phyloP scores from a whole-genome alignment of 2,113 vertebrate species.

The Hippopotamus amphibius region DNA sequence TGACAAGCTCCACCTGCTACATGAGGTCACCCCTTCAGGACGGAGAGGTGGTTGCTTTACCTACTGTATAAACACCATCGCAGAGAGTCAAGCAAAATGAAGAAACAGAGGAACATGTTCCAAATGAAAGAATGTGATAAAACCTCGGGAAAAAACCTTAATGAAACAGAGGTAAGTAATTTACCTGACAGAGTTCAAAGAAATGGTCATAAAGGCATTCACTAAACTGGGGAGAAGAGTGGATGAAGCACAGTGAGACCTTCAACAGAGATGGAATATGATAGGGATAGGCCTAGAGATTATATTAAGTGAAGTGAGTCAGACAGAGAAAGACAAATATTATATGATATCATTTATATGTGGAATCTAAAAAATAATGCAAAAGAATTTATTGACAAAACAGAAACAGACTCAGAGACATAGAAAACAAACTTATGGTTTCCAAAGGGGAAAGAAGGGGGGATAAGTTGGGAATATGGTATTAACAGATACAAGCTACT shows the following conservation, averaged over 20 bases:
- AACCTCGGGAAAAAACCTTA: no score
- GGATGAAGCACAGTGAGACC: not conserved
- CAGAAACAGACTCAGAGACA: not conserved
- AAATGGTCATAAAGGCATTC: not conserved
- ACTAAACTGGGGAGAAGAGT: not conserved
- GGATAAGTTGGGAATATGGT: rapidly evolving
- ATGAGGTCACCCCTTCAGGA: no score
- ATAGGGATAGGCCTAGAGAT: no score
- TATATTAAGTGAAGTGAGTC: not conserved
- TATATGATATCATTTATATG: not conserved
- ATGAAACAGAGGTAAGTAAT: not conserved
- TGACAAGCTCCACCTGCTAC: no score
- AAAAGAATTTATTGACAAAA: not conserved
- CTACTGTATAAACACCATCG: no score
- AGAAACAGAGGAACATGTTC: no score
- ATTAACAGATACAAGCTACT: no score
- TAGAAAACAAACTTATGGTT: not conserved
- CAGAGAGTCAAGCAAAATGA: no score
- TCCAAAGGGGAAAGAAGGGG: not conserved
- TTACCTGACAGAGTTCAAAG: not conserved
- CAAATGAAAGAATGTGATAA: no score
- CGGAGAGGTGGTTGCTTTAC: no score
- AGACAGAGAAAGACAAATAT: not conserved
- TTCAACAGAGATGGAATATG: not conserved
- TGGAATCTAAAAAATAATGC: not conserved